phyloP scores from a whole-genome alignment of 2,113 vertebrate species.

The Sturnus vulgaris region DNA sequence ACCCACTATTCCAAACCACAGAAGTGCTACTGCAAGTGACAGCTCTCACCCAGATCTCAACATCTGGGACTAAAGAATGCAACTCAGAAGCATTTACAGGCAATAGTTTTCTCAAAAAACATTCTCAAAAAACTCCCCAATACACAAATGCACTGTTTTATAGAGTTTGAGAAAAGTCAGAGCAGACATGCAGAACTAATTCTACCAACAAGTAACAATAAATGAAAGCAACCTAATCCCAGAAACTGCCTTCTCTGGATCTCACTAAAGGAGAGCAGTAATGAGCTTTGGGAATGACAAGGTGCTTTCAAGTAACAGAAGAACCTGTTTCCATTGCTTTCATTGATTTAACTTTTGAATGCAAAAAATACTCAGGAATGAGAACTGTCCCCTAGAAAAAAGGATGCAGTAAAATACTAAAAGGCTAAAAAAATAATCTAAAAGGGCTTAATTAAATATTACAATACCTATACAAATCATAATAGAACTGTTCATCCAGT shows the following conservation, averaged over 20 bases:
- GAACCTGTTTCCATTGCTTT: neutral
- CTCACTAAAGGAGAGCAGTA: neutral
- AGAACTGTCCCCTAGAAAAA: neutral
- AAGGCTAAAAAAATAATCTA: neutral
- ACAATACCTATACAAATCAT: neutral
- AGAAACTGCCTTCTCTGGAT: neutral
- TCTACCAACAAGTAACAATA: neutral
- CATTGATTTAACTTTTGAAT: neutral
- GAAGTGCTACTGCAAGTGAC: neutral
- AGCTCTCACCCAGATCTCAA: neutral
- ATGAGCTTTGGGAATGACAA: neutral
- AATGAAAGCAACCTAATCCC: neutral
- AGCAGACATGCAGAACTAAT: neutral
- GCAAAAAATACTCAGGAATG: neutral
- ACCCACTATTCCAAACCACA: neutral
- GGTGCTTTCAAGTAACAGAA: neutral
- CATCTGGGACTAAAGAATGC: neutral
- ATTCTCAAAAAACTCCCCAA: neutral
- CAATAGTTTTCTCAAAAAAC: neutral
- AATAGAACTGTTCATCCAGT: neutral
- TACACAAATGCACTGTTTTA: neutral
- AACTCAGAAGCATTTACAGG: neutral
- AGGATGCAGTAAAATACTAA: neutral
- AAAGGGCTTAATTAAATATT: neutral
- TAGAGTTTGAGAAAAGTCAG: neutral